Evolutionary conservation across 92 coral and sea anemone species (phyloP).

Genomic region (Umimayanthus chanpuru): DNA sequence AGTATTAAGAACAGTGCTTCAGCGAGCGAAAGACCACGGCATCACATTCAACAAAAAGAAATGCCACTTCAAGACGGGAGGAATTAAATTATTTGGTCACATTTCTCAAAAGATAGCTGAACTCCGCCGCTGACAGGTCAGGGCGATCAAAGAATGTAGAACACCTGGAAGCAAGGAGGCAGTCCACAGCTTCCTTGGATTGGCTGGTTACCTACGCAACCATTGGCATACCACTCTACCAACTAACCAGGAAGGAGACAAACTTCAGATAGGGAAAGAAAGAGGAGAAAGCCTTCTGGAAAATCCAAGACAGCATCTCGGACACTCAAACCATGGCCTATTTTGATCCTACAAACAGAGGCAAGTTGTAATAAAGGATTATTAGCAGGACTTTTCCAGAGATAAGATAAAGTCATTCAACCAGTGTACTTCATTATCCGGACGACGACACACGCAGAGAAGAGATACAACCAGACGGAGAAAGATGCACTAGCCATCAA

Average conservation of each 20-base stretch:
- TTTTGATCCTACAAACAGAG: constrained; percentile 60
- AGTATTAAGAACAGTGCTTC: constrained; percentile 14
- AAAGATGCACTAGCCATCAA: constrained; percentile 60
- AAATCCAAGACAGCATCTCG: constrained; percentile 53
- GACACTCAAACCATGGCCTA: constrained; percentile 56
- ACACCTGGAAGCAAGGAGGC: constrained; percentile 57
- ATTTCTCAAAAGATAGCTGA: constrained; percentile 55
- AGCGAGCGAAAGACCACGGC: no score
- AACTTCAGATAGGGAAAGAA: constrained; percentile 56
- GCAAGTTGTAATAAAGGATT: constrained; percentile 64
- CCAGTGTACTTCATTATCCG: constrained; percentile 74
- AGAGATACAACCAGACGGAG: constrained; percentile 64
- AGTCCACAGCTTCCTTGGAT: constrained; percentile 39
- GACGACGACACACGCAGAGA: not conserved
- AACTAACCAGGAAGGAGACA: constrained; percentile 58
- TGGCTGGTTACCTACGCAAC: not conserved
- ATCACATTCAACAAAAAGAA: not conserved
- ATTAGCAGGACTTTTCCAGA: constrained; percentile 62
- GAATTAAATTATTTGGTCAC: constrained; percentile 65
- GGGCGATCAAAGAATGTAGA: constrained; percentile 54
- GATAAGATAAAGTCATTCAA: constrained; percentile 48
- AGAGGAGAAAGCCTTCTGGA: constrained; percentile 51
- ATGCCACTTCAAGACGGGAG: constrained; percentile 56
- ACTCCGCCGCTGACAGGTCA: constrained; percentile 52
- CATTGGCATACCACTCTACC: constrained; percentile 57